Percentiles rank a stretch among this genome's conserved stretches.
Conservation (phyloP, 1,140 invertebrate genomes). For the Heliconius himera region DNA sequence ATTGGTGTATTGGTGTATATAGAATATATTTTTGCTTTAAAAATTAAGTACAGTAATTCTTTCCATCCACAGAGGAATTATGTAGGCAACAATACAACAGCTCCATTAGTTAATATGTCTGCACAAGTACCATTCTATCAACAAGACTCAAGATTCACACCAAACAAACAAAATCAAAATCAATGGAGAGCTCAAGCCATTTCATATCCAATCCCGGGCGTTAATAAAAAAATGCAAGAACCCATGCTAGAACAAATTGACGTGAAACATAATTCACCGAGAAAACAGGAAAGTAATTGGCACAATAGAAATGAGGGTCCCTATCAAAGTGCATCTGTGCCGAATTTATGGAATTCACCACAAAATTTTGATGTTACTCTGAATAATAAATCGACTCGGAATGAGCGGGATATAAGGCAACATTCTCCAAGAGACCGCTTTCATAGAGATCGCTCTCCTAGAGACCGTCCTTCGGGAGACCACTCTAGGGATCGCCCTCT, state of each 20-base stretch:
- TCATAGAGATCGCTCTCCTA: background rate
- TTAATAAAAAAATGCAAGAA: background rate
- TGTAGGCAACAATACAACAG: background rate
- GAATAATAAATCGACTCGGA: background rate
- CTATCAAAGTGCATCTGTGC: background rate
- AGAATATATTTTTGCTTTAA: background rate
- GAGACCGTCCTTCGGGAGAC: background rate
- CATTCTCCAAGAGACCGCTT: background rate
- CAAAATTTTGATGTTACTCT: background rate
- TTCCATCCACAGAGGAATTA: conserved; percentile 8
- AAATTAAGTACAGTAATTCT: background rate
- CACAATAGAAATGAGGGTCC: background rate
- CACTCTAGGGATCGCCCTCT: background rate
- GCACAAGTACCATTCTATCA: conserved; percentile 21
- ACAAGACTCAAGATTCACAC: background rate
- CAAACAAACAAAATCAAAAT: conserved; percentile 14
- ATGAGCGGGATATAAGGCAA: background rate
- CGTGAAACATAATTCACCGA: background rate
- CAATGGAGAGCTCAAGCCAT: conserved; percentile 11
- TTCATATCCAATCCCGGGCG: background rate
- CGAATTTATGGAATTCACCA: background rate
- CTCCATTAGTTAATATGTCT: background rate
- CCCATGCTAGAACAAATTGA: background rate
- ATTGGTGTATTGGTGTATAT: too few relatives aligned
- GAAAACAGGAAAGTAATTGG: background rate